Evolutionary conservation across 2,113 vertebrate genomes (phyloP).

Genomic region (Sebastes fasciatus): DNA sequence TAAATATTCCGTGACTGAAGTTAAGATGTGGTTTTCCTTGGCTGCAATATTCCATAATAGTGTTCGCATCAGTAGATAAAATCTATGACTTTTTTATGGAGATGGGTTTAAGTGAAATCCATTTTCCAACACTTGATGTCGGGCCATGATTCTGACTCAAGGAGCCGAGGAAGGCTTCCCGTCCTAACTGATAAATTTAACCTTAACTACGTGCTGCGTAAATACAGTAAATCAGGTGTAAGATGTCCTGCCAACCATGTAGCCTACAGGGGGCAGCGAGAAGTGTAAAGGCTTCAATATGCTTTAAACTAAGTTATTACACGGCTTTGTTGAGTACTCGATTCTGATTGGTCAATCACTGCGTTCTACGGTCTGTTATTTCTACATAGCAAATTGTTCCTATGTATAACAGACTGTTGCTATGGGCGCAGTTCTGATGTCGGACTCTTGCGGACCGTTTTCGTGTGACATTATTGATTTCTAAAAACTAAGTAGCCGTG

Average conservation of each 20-base stretch:
- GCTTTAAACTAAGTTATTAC: not conserved
- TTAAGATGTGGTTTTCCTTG: conserved; percentile 32
- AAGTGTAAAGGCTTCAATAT: not conserved
- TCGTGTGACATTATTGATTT: too few relatives aligned
- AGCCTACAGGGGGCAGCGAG: not conserved
- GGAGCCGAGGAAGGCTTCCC: conserved; percentile 13
- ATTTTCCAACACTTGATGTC: conserved; percentile 31
- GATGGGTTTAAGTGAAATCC: conserved; percentile 41
- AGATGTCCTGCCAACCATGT: not conserved
- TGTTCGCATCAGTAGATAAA: conserved; percentile 35
- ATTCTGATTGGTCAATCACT: too few relatives aligned
- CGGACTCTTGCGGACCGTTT: too few relatives aligned
- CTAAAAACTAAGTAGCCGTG: too few relatives aligned
- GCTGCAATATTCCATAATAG: conserved; percentile 36
- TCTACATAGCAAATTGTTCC: too few relatives aligned
- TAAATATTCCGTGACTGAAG: conserved; percentile 41
- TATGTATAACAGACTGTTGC: too few relatives aligned
- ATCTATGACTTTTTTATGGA: conserved; percentile 49
- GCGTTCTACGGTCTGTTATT: too few relatives aligned
- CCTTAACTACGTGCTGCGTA: not conserved
- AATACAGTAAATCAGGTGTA: not conserved
- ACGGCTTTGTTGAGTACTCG: too few relatives aligned
- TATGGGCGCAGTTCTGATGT: too few relatives aligned
- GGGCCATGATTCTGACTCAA: not conserved
- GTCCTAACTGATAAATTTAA: not conserved